These are phyloP conservation scores for Sturnus vulgaris DNA, from an alignment of 2,113 vertebrate species.

Conservation along the genomic window DNA sequence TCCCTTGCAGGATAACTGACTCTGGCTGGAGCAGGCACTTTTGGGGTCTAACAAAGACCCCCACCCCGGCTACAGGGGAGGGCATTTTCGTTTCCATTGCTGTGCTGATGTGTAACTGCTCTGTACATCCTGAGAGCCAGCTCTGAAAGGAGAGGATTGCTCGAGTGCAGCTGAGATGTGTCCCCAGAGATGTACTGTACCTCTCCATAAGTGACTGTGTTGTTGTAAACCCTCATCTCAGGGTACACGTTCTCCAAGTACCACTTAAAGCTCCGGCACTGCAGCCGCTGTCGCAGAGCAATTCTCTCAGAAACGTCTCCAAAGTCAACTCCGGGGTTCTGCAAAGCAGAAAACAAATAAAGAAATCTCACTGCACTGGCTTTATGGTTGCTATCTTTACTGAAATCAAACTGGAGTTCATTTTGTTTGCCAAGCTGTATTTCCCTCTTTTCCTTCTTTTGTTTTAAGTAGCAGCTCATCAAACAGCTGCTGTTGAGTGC, in stretches of 20 bases:
- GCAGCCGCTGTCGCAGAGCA: conserved; percentile 87
- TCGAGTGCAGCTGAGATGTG: not conserved
- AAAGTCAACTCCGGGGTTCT: conserved; percentile 97
- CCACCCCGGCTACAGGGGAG: not conserved
- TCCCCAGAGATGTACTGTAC: conserved; percentile 66
- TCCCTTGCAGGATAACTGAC: too few relatives aligned
- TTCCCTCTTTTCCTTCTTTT: not conserved
- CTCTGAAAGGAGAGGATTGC: not conserved
- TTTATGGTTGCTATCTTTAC: not conserved
- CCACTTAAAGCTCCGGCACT: conserved; percentile 95
- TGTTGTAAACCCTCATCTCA: conserved; percentile 95
- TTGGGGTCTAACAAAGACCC: too few relatives aligned
- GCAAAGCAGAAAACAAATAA: not conserved
- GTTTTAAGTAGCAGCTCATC: not conserved
- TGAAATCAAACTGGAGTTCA: not conserved
- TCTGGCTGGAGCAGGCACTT: too few relatives aligned
- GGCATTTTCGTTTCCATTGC: not conserved
- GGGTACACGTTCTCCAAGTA: conserved; percentile 97
- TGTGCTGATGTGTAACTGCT: not conserved
- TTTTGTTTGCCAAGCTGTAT: not conserved
- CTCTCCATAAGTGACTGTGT: conserved; percentile 98
- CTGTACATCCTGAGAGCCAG: not conserved
- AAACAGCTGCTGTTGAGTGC: not conserved
- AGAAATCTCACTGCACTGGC: not conserved
- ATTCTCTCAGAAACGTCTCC: conserved; percentile 92